A percentile compares a stretch with the other conserved stretches of the same genome.
Conservation (phyloP, 2,888 invertebrate genomes). For the Tetrapedia diversipes region DNA sequence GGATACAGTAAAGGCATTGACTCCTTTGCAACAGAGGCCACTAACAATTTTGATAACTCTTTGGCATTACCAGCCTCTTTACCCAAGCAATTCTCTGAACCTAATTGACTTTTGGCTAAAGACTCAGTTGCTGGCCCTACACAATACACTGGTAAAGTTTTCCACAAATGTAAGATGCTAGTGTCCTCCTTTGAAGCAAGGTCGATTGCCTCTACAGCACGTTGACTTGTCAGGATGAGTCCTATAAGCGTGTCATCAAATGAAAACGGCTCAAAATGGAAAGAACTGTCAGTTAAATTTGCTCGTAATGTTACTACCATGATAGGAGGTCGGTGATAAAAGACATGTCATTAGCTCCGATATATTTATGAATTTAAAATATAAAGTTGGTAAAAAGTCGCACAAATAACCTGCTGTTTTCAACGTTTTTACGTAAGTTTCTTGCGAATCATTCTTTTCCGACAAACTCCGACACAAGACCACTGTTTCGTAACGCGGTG, state of each 20-base stretch:
- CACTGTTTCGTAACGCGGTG: conserved; percentile 59
- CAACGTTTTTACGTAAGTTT: conserved; percentile 71
- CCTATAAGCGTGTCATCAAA: conserved; percentile 64
- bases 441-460: conserved; percentile 71
- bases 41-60: conserved; percentile 73
- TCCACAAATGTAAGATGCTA: conserved; percentile 69
- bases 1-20: conserved; percentile 76
- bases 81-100: conserved; percentile 72
- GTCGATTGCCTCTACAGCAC: conserved; percentile 76
- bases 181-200: conserved; percentile 59
- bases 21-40: conserved; percentile 48
- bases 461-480: conserved; percentile 76
- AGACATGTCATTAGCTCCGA: conserved; percentile 68
- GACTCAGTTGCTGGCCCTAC: conserved; percentile 77
- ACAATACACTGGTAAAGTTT: conserved; percentile 74
- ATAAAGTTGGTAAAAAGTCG: conserved; percentile 71
- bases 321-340: conserved; percentile 66
- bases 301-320: conserved; percentile 68
- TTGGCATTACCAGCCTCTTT: conserved; percentile 78
- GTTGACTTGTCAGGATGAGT: conserved; percentile 79
- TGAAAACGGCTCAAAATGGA: background rate
- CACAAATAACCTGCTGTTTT: conserved; percentile 74
- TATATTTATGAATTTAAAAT: conserved; percentile 76
- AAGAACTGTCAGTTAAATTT: background rate
- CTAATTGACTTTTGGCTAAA: conserved; percentile 69